phyloP scores from a whole-genome alignment of 2,113 vertebrate genomes.

The Marcusenius ussheri region DNA sequence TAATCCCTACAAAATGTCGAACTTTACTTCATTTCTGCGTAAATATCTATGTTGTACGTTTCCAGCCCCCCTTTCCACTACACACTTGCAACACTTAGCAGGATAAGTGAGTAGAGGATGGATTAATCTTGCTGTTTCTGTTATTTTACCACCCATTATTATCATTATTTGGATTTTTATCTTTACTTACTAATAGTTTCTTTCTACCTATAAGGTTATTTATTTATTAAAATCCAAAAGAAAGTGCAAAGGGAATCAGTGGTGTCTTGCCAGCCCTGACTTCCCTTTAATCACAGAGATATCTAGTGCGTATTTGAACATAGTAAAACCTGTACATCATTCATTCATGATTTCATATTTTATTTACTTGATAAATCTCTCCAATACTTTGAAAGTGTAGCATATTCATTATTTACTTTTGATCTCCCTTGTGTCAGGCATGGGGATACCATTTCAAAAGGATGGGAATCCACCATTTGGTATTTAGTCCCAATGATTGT shows the following conservation, averaged over 20 bases:
- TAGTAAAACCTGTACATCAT: constrained; percentile 18
- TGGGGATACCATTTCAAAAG: constrained; percentile 24
- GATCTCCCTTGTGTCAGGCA: constrained; percentile 15
- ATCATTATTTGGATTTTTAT: not conserved
- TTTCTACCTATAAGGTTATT: not conserved
- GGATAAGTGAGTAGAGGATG: not conserved
- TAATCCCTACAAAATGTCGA: too few species aligned
- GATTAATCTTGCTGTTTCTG: not conserved
- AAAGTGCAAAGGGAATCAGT: not conserved
- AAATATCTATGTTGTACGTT: too few species aligned
- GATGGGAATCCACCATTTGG: constrained; percentile 16
- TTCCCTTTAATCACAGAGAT: constrained; percentile 22
- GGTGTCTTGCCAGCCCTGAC: not conserved
- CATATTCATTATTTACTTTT: constrained; percentile 22
- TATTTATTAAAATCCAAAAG: not conserved
- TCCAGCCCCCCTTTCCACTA: not conserved
- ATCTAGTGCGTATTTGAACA: constrained; percentile 19
- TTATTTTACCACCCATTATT: not conserved
- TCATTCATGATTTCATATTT: constrained; percentile 32
- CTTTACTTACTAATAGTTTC: not conserved
- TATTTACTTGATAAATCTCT: constrained; percentile 30
- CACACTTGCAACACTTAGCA: not conserved
- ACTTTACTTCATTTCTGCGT: too few species aligned
- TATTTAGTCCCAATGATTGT: constrained; percentile 25
- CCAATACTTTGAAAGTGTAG: constrained; percentile 30